A percentile compares a stretch with the other conserved stretches of the same genome.
Conservation (phyloP, 2,797 vertebrate genomes). For the Syngnathus acus region DNA sequence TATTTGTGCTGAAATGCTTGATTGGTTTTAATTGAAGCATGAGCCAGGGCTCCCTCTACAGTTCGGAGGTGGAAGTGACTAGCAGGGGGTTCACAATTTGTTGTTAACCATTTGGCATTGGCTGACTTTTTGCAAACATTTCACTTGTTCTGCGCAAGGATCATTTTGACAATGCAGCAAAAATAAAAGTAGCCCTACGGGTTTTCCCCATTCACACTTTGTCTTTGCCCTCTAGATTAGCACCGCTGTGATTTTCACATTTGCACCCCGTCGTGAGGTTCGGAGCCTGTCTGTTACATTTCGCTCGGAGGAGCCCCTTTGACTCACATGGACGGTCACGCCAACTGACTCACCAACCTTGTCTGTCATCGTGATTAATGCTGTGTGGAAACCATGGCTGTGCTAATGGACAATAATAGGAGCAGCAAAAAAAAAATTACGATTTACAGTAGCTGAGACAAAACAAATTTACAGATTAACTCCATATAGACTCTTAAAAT, state of each 20-base stretch:
- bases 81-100: not conserved
- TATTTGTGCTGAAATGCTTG: not conserved
- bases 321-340: slow-evolving; percentile 23
- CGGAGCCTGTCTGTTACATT: slow-evolving; percentile 40
- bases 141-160: not conserved
- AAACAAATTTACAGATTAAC: slow-evolving; percentile 25
- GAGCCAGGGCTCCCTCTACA: not conserved
- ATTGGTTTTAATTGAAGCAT: not conserved
- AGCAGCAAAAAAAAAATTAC: slow-evolving; percentile 7
- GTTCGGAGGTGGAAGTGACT: not conserved
- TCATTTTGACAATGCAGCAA: not conserved
- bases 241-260: slow-evolving; percentile 30
- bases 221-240: slow-evolving; percentile 12
- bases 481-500: slow-evolving; percentile 18
- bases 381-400: slow-evolving; percentile 16
- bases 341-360: slow-evolving; percentile 40
- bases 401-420: slow-evolving; percentile 23
- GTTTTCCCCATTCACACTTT: slow-evolving; percentile 3
- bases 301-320: slow-evolving; percentile 20
- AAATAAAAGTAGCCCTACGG: slow-evolving; percentile 12
- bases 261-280: slow-evolving; percentile 24
- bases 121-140: not conserved
- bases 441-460: slow-evolving; percentile 14
- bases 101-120: not conserved
- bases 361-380: slow-evolving; percentile 38